Percentiles rank a stretch among this genome's conserved stretches.
These are phyloP conservation scores for Microcebus tavaratra DNA, from an alignment of 2,113 vertebrate species.

Conservation along the genomic window DNA sequence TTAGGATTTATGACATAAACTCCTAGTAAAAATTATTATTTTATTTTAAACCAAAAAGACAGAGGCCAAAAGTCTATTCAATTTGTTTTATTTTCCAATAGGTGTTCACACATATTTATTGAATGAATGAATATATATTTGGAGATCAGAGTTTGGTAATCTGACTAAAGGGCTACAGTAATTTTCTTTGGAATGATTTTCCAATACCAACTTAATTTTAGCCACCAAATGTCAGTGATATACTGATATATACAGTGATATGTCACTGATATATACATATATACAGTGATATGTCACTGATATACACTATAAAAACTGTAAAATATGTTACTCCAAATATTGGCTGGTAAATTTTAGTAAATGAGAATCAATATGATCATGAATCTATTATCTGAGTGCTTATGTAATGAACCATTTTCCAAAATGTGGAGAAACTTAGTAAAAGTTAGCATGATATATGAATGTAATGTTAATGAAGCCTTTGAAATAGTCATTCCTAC, in stretches of 20 bases:
- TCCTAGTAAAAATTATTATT: neutral
- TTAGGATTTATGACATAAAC: neutral
- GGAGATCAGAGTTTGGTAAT: neutral
- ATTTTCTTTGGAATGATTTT: slow-evolving; percentile 36
- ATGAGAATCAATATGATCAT: neutral
- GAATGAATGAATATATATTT: neutral
- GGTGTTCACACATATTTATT: neutral
- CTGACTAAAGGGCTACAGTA: neutral
- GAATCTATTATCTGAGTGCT: neutral
- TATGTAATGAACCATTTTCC: neutral
- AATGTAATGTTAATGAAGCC: neutral
- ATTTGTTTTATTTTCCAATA: neutral
- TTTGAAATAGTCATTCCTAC: neutral
- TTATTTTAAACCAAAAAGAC: neutral
- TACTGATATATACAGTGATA: no score
- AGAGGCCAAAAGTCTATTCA: neutral
- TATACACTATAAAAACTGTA: neutral
- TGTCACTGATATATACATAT: no score
- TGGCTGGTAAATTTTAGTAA: slow-evolving; percentile 11
- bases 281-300: neutral
- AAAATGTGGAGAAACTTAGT: neutral
- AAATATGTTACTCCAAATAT: neutral
- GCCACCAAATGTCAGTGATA: neutral
- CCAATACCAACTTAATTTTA: neutral
- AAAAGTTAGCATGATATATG: neutral